Percentiles rank a stretch among this genome's conserved stretches.
These are phyloP conservation scores for Stenolophus ochropezus DNA, from an alignment of 2,888 invertebrate genomes.

Conservation along the genomic window DNA sequence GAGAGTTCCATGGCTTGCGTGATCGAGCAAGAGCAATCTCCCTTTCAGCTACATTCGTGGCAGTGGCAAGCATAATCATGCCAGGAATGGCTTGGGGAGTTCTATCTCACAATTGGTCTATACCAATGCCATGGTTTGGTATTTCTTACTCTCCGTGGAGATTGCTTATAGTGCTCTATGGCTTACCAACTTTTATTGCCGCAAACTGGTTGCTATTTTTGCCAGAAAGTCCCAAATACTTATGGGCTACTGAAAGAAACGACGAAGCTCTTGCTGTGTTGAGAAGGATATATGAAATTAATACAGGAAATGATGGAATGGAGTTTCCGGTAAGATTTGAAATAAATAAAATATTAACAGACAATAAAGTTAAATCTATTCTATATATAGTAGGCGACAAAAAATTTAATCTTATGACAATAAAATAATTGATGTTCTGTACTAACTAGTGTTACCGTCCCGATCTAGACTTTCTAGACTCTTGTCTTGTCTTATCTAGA, in stretches of 20 bases:
- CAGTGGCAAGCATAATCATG: slow-evolving; percentile 70
- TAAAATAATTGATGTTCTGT: no score
- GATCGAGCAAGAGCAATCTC: slow-evolving; percentile 72
- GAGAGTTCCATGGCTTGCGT: slow-evolving; percentile 74
- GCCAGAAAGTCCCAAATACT: slow-evolving; percentile 72
- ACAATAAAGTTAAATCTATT: no score
- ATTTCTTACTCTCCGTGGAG: slow-evolving; percentile 71
- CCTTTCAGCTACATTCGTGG: slow-evolving; percentile 71
- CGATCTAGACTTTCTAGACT: no score
- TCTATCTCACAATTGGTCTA: slow-evolving; percentile 68
- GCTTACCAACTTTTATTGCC: slow-evolving; percentile 69
- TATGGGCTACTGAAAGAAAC: slow-evolving; percentile 68
- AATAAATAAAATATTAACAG: neutral
- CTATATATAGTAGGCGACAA: no score
- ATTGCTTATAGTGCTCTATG: slow-evolving; percentile 69
- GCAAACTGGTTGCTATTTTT: slow-evolving; percentile 67
- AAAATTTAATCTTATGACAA: no score
- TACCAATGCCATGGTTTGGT: slow-evolving; percentile 73
- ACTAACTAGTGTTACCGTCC: no score
- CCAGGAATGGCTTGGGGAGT: slow-evolving; percentile 71
- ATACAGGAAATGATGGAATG: slow-evolving; percentile 68
- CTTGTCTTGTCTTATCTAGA: no score
- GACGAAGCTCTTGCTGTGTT: slow-evolving; percentile 69
- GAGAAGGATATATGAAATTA: slow-evolving; percentile 68
- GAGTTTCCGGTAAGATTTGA: slow-evolving; percentile 67